A percentile compares a stretch with the other conserved stretches of the same genome.
Conservation (phyloP, 2,113 vertebrate species). For the Melanerpes aurifrons region DNA sequence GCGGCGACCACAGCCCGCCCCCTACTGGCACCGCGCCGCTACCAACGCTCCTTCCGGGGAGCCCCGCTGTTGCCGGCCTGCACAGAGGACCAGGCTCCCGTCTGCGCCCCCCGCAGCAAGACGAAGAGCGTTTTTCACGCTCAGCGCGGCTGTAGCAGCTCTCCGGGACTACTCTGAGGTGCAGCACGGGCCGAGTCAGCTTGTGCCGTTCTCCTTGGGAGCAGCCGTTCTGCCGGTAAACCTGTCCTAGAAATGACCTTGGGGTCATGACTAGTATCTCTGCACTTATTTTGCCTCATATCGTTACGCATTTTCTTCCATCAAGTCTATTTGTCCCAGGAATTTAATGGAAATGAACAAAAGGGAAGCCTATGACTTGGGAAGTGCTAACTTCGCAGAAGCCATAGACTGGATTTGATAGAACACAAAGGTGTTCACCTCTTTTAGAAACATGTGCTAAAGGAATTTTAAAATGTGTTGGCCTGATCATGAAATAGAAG, state of each 20-base stretch:
- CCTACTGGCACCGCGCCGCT: neutral
- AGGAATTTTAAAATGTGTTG: neutral
- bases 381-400: neutral
- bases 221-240: fast-evolving
- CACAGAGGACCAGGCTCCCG: no score
- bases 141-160: no score
- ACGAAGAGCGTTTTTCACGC: neutral
- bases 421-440: neutral
- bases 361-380: fast-evolving
- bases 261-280: fast-evolving
- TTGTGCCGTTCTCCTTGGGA: fast-evolving
- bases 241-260: neutral
- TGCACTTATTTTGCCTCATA: fast-evolving
- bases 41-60: neutral
- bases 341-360: fast-evolving
- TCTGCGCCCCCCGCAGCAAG: neutral
- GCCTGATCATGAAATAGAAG: neutral
- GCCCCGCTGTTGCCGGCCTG: no score
- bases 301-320: fast-evolving
- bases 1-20: neutral
- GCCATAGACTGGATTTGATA: neutral
- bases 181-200: fast-evolving
- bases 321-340: fast-evolving
- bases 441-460: neutral
- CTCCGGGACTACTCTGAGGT: neutral